Evolutionary conservation across 2,888 invertebrate species (phyloP).

Genomic region (Carabus problematicus): DNA sequence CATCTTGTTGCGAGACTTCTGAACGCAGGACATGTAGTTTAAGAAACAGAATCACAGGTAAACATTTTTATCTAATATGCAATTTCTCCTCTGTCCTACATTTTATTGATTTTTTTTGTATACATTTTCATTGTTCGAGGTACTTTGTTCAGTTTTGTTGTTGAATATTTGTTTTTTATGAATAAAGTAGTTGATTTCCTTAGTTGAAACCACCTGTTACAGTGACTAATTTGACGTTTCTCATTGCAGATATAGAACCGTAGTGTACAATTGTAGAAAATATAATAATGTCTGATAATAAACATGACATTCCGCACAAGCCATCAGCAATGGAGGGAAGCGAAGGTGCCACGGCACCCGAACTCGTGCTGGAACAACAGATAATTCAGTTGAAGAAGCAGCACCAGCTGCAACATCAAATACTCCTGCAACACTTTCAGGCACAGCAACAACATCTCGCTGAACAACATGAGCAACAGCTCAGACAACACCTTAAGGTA

Average conservation of each 20-base stretch:
- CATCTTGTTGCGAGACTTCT: constrained; percentile 38
- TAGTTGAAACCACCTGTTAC: not conserved
- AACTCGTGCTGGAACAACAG: constrained; percentile 60
- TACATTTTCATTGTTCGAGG: not conserved
- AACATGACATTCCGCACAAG: constrained; percentile 55
- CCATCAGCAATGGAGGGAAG: constrained; percentile 49
- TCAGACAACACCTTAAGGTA: constrained; percentile 88
- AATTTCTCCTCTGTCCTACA: not conserved
- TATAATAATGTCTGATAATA: constrained; percentile 47
- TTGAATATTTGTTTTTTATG: not conserved
- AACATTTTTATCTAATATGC: constrained; percentile 1
- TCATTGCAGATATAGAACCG: constrained; percentile 15
- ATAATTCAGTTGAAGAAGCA: constrained; percentile 87
- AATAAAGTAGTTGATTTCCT: not conserved
- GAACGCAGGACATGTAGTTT: constrained; percentile 35
- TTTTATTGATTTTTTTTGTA: not conserved
- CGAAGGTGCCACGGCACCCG: constrained; percentile 52
- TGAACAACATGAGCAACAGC: constrained; percentile 88
- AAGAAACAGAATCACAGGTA: constrained; percentile 27
- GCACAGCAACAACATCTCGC: constrained; percentile 90
- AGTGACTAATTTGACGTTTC: not conserved
- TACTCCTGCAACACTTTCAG: constrained; percentile 89
- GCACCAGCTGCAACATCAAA: constrained; percentile 91
- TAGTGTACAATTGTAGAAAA: constrained; percentile 29
- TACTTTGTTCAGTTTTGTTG: not conserved